A percentile compares a stretch with the other conserved stretches of the same genome.
Conservation (phyloP, 1,140 invertebrate genomes). For the Drosophila pseudoananassae region DNA sequence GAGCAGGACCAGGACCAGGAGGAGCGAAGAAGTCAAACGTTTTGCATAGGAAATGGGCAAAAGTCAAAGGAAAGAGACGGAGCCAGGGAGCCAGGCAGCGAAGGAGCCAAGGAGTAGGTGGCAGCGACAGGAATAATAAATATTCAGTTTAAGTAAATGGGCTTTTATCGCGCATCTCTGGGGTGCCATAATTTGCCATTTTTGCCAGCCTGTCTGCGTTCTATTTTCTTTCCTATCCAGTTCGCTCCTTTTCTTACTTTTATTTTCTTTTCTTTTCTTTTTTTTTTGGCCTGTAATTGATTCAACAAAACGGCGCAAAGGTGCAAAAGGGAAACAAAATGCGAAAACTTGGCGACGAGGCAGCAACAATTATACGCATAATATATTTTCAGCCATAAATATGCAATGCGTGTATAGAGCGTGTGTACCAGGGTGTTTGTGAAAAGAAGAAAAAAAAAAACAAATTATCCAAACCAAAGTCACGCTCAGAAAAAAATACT, state of each 20-base stretch:
- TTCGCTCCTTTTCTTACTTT: constrained; percentile 26
- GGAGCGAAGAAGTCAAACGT: constrained; percentile 56
- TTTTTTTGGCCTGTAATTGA: constrained; percentile 68
- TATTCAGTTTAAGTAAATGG: constrained; percentile 83
- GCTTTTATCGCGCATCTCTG: constrained; percentile 81
- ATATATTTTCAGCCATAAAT: constrained; percentile 77
- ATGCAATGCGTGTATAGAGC: constrained; percentile 29
- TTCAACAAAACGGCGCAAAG: constrained; percentile 72
- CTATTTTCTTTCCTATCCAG: constrained; percentile 14
- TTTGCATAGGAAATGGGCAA: constrained; percentile 74
- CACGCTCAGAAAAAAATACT: constrained; percentile 37
- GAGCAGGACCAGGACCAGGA: constrained; percentile 21
- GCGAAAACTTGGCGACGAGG: constrained; percentile 45
- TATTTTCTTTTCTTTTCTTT: constrained; percentile 8
- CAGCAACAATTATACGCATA: constrained; percentile 82
- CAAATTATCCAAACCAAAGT: constrained; percentile 57
- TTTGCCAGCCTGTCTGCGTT: constrained; percentile 71
- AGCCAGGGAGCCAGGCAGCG: constrained; percentile 7
- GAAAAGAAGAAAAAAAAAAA: constrained; percentile 53
- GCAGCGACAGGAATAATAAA: constrained; percentile 80
- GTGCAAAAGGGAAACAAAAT: constrained; percentile 65
- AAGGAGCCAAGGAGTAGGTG: constrained; percentile 22
- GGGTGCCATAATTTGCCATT: constrained; percentile 82
- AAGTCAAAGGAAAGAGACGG: constrained; percentile 45
- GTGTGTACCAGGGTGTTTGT: constrained; percentile 3